Percentiles rank a stretch among this genome's conserved stretches.
Evolutionary conservation across 2,888 invertebrate genomes (phyloP).

Genomic region (Metalampra italica): DNA sequence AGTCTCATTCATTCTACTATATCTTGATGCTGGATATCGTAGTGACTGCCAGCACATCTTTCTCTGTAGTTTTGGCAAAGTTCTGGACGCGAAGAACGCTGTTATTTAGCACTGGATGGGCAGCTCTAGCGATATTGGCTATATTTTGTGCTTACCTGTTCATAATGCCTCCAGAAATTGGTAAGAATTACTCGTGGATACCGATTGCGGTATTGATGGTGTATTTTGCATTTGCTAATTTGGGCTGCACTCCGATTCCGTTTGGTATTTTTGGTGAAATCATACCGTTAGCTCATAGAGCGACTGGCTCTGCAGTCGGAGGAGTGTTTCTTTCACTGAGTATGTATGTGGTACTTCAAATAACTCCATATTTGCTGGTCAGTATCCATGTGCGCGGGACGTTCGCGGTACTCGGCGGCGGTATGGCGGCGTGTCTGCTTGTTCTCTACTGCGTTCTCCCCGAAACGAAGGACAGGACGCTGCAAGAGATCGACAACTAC

Average conservation of each 20-base stretch:
- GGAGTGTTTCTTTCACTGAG: too few relatives aligned
- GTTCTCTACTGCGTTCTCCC: slow-evolving; percentile 27
- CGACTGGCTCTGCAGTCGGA: not conserved
- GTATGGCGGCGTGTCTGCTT: slow-evolving; percentile 6
- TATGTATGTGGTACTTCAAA: too few relatives aligned
- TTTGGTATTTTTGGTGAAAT: slow-evolving; percentile 26
- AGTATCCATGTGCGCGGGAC: too few relatives aligned
- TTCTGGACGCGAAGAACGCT: slow-evolving; percentile 40
- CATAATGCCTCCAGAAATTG: slow-evolving; percentile 26
- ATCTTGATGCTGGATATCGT: slow-evolving; percentile 43
- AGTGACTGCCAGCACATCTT: slow-evolving; percentile 36
- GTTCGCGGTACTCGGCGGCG: too few relatives aligned
- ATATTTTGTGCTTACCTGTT: slow-evolving; percentile 37
- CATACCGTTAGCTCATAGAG: slow-evolving; percentile 19
- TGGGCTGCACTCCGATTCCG: slow-evolving; percentile 53
- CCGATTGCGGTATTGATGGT: too few relatives aligned
- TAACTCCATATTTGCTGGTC: too few relatives aligned
- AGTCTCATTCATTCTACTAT: slow-evolving; percentile 36
- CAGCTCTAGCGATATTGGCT: slow-evolving; percentile 31
- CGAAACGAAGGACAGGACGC: slow-evolving; percentile 39
- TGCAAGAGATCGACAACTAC: slow-evolving; percentile 38
- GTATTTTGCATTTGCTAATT: slow-evolving; percentile 36
- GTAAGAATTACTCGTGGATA: slow-evolving; percentile 17
- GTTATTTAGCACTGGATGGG: slow-evolving; percentile 41
- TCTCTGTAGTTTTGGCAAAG: slow-evolving; percentile 41